These are phyloP conservation scores for Epizoanthus ramosus DNA, from an alignment of 92 coral and sea anemone genomes.

Conservation along the genomic window DNA sequence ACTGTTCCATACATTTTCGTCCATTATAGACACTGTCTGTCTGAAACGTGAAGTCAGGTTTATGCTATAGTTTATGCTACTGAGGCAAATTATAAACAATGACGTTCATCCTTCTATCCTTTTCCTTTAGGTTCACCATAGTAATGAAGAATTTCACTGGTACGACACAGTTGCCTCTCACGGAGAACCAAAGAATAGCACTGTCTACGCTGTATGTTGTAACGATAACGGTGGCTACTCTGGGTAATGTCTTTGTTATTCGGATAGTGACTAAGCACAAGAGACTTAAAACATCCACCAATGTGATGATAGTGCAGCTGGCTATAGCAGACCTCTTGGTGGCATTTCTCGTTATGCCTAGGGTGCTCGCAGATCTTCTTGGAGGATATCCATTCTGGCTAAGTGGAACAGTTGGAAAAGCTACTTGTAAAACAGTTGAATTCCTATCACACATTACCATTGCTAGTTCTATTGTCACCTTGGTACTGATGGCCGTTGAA, in stretches of 20 bases:
- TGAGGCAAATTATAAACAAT: too few species aligned
- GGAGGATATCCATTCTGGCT: constrained; percentile 68
- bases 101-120: too few species aligned
- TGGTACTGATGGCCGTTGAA: constrained; percentile 68
- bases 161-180: neutral
- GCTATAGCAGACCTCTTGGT: constrained; percentile 81
- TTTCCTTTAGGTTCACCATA: neutral
- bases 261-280: constrained; percentile 69
- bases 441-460: constrained; percentile 71
- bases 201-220: neutral
- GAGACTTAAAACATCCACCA: constrained; percentile 66
- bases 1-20: too few species aligned
- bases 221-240: constrained; percentile 8
- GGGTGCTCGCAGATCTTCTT: constrained; percentile 56
- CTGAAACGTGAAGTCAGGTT: too few species aligned
- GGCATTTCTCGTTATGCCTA: constrained; percentile 63
- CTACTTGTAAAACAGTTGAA: constrained; percentile 60
- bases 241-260: constrained; percentile 69
- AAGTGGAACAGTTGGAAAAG: constrained; percentile 70
- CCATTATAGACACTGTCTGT: too few species aligned
- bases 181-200: constrained; percentile 3
- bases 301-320: constrained; percentile 74
- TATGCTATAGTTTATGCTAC: too few species aligned
- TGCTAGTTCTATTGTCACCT: constrained; percentile 65
- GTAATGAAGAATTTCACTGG: constrained; percentile 19